phyloP scores from a whole-genome alignment of 2,888 invertebrate genomes.

The Tupiocoris notatus region DNA sequence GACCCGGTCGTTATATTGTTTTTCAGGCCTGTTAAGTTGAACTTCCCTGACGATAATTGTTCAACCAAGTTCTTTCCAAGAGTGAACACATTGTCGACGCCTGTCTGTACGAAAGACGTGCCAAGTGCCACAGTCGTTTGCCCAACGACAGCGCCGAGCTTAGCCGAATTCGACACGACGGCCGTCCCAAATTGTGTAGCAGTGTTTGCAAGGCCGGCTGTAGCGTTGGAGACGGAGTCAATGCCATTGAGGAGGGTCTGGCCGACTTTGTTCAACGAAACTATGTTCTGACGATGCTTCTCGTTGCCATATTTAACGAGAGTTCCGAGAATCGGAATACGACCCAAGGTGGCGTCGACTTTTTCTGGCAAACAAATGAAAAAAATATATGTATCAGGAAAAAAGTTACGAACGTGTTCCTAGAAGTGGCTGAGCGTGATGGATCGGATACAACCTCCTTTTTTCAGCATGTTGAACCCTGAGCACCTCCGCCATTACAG shows the following conservation, averaged over 20 bases:
- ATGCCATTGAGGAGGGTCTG: slow-evolving; percentile 17
- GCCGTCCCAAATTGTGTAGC: slow-evolving; percentile 9
- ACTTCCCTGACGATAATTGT: slow-evolving; percentile 1
- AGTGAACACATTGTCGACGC: slow-evolving; percentile 19
- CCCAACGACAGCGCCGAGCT: slow-evolving; percentile 8
- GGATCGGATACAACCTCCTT: too few relatives aligned
- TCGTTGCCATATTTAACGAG: slow-evolving; percentile 9
- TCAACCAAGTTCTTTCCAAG: slow-evolving; percentile 14
- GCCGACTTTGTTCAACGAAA: slow-evolving; percentile 17
- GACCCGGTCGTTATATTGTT: slow-evolving; percentile 14
- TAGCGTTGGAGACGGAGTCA: slow-evolving; percentile 1
- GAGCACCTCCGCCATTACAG: too few relatives aligned
- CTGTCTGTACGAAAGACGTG: slow-evolving; percentile 7
- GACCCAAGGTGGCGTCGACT: background rate
- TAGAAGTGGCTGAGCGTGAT: too few relatives aligned
- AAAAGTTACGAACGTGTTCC: too few relatives aligned
- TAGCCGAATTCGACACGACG: slow-evolving; percentile 12
- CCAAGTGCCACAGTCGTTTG: slow-evolving; percentile 19
- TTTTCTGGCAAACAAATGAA: slow-evolving; percentile 6
- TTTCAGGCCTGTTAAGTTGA: slow-evolving; percentile 5
- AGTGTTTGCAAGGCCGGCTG: background rate
- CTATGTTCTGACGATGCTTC: background rate
- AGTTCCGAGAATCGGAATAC: background rate
- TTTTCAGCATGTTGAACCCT: too few relatives aligned
- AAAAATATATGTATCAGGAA: too few relatives aligned